Percentiles rank a stretch among this genome's conserved stretches.
Evolutionary conservation across 2,797 vertebrate genomes (phyloP).

Genomic region (Rhinophrynus dorsalis): DNA sequence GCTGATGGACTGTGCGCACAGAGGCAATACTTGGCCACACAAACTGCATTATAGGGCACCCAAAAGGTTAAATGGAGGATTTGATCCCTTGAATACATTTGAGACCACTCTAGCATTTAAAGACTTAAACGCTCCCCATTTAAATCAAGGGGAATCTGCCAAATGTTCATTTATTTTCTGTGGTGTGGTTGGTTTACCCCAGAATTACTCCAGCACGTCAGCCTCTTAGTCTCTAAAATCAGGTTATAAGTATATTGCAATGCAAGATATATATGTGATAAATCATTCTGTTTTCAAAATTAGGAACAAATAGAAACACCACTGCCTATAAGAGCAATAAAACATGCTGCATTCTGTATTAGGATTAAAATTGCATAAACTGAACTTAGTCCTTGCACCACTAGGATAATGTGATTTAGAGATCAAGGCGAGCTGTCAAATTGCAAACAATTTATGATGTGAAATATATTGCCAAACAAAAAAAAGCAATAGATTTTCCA

Average conservation of each 20-base stretch:
- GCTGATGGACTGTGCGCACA: too few species aligned
- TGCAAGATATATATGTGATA: not conserved
- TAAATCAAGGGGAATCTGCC: too few species aligned
- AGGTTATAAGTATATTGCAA: not conserved
- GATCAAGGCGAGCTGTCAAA: conserved; percentile 47
- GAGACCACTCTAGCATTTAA: too few species aligned
- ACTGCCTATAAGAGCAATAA: not conserved
- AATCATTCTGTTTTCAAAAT: not conserved
- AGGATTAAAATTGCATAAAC: conserved; percentile 24
- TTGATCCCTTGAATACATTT: too few species aligned
- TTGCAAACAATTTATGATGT: conserved; percentile 46
- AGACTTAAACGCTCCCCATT: too few species aligned
- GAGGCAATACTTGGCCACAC: too few species aligned
- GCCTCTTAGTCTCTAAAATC: too few species aligned
- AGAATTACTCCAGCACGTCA: too few species aligned
- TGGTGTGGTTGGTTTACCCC: too few species aligned
- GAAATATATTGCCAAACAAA: conserved; percentile 51
- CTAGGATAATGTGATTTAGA: conserved; percentile 23
- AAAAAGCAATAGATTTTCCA: conserved; percentile 48
- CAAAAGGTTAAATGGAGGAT: too few species aligned
- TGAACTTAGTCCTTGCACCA: conserved; percentile 17
- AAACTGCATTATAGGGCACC: too few species aligned
- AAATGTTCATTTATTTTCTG: too few species aligned
- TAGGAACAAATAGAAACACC: not conserved
- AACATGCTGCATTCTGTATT: not conserved